Evolutionary conservation across 2,888 invertebrate genomes (phyloP).

Genomic region (Athrips mouffetella): DNA sequence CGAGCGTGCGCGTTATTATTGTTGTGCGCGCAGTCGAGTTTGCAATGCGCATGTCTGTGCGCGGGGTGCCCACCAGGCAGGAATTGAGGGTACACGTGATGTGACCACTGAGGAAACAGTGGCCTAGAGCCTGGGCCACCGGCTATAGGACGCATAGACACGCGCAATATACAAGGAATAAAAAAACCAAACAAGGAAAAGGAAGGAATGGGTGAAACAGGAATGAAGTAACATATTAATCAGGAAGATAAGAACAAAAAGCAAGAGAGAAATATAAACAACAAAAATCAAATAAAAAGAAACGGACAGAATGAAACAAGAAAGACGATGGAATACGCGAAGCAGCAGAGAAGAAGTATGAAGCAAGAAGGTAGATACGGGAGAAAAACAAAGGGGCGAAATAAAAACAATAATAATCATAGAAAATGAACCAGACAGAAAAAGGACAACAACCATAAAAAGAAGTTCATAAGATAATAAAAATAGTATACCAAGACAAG

Average conservation of each 20-base stretch:
- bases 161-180: not conserved
- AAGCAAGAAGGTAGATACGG: not conserved
- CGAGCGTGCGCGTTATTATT: constrained; percentile 73
- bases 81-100: constrained; percentile 96
- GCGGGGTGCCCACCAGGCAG: constrained; percentile 92
- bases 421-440: not conserved
- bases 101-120: constrained; percentile 96
- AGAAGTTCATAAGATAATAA: too few relatives aligned
- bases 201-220: not conserved
- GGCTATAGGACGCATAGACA: too few relatives aligned
- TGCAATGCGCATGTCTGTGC: constrained; percentile 74
- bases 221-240: too few relatives aligned
- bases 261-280: not conserved
- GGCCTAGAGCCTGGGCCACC: constrained; percentile 82
- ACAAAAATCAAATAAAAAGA: not conserved
- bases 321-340: not conserved
- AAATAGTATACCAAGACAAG: too few relatives aligned
- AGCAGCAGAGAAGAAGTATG: not conserved
- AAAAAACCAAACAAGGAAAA: not conserved
- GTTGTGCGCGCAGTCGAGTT: constrained; percentile 72
- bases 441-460: too few relatives aligned
- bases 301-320: not conserved
- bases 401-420: not conserved
- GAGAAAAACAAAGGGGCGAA: not conserved
- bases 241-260: too few relatives aligned